Evolutionary conservation across 1,140 invertebrate species (phyloP).

Genomic region (Planococcus citri): DNA sequence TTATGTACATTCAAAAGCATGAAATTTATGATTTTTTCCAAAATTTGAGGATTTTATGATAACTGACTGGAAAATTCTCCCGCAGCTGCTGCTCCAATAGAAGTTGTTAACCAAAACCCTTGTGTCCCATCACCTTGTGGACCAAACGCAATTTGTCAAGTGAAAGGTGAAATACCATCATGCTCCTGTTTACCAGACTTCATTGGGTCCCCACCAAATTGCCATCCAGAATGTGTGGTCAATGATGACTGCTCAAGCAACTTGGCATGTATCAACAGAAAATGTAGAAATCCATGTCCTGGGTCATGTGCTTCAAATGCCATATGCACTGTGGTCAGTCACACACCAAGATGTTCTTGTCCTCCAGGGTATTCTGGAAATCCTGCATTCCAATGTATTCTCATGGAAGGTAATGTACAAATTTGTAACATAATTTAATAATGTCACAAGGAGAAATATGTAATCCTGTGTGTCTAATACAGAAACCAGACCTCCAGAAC

Average conservation of each 20-base stretch:
- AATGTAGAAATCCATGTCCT: slow-evolving; percentile 52
- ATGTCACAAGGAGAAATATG: background rate
- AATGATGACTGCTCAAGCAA: slow-evolving; percentile 52
- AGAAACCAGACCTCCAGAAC: slow-evolving; percentile 29
- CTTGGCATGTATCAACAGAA: slow-evolving; percentile 52
- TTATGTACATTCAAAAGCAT: no score
- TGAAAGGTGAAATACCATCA: slow-evolving; percentile 45
- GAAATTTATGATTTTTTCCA: slow-evolving; percentile 30
- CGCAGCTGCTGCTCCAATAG: slow-evolving; percentile 28
- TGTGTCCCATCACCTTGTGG: slow-evolving; percentile 45
- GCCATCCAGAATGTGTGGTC: slow-evolving; percentile 49
- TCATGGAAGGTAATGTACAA: slow-evolving; percentile 43
- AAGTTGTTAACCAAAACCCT: slow-evolving; percentile 32
- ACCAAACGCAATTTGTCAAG: slow-evolving; percentile 44
- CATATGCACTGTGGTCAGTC: slow-evolving; percentile 53
- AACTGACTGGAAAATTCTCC: slow-evolving; percentile 36
- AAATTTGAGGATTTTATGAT: slow-evolving; percentile 38
- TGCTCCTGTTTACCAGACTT: slow-evolving; percentile 51
- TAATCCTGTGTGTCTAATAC: background rate
- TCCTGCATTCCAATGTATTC: slow-evolving; percentile 48
- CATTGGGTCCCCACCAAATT: slow-evolving; percentile 48
- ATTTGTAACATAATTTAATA: background rate
- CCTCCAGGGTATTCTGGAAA: slow-evolving; percentile 47
- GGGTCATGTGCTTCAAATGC: slow-evolving; percentile 56
- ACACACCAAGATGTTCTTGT: slow-evolving; percentile 57